Conservation (phyloP, 1,140 invertebrate species). For the Ceratina japonica region DNA sequence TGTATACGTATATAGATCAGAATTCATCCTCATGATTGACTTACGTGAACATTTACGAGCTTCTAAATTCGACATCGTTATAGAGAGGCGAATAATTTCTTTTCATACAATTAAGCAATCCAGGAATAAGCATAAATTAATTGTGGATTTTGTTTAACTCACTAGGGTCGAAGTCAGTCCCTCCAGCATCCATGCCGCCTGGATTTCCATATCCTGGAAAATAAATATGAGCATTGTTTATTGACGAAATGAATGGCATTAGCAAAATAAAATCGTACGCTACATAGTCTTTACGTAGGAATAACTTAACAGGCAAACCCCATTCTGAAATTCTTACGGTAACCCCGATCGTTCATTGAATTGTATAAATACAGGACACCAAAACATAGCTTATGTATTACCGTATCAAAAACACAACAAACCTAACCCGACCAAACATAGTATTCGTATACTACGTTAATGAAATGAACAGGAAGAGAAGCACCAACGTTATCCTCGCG, state of each 20-base stretch:
- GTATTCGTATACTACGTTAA: neutral
- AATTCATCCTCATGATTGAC: constrained; percentile 16
- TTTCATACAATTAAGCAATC: neutral
- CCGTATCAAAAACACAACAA: neutral
- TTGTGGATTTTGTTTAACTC: constrained; percentile 55
- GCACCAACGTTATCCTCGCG: neutral
- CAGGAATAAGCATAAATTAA: constrained; percentile 5
- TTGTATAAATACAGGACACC: neutral
- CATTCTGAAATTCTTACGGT: neutral
- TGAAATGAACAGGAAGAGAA: neutral
- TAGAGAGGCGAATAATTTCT: constrained; percentile 30
- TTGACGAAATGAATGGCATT: neutral
- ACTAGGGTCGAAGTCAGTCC: constrained; percentile 78
- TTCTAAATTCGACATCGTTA: neutral
- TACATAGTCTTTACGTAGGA: constrained; percentile 14
- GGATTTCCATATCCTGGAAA: constrained; percentile 77
- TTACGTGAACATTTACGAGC: constrained; percentile 16
- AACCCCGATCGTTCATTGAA: neutral
- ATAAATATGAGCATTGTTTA: constrained; percentile 25
- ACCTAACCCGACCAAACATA: constrained; percentile 17
- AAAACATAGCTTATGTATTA: neutral
- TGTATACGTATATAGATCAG: constrained; percentile 6
- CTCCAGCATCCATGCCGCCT: constrained; percentile 77
- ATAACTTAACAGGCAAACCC: neutral
- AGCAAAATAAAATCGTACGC: neutral